Base-by-base conservation (phyloP, 2,113 vertebrate genomes). In the Centropus unirufus region DNA sequence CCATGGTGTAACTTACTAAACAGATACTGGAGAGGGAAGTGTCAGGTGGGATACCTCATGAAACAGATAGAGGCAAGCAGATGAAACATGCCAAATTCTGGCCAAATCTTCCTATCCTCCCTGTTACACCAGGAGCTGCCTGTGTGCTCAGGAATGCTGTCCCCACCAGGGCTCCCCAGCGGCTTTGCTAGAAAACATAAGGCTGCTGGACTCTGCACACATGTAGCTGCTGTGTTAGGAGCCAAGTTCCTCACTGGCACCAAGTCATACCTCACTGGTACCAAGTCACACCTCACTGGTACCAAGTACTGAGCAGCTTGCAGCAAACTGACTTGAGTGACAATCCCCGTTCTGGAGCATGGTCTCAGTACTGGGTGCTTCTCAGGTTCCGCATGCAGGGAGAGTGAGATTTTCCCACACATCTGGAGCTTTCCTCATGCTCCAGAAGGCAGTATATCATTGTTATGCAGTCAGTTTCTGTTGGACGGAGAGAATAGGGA, bases 341-440 rank as follows among this genome's bases (percentile, higher is more conserved):
- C 72, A 55, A 51, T 51, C 7, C 39, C 9, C 22, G 5, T 55
- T 86, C 59, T 74, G 39, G 27, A 69, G 27, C 9, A 47, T 3
- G 1, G 27, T 30, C 21, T 57, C 27, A 19, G 26, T 18, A 20
- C 20, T 64, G 67, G 19, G 18, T 63, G 11, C 11, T 63, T 69
- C 63, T 59, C 44, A 72, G 34, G 14, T 15, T 11, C 66, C 59
- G 46, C 0, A 0, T 34, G 23, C 14, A 77, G 17, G 11, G 52
- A 61, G 1, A 55, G 6, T 10, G 51, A 83, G 29, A 54, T 17
- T 36, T 14, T 86, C 63, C 51, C 34, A 30, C 20, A 29, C 42
- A 73, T 6, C 4, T 57, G 27, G 52, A 79, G n/a, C 46, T 58
- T 51, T 42, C 3, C 10, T 40, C 75, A 11, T 29, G n/a, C 21